A percentile compares a stretch with the other conserved stretches of the same genome.
Conservation (phyloP, 2,113 vertebrate genomes). For the Ciconia maguari region DNA sequence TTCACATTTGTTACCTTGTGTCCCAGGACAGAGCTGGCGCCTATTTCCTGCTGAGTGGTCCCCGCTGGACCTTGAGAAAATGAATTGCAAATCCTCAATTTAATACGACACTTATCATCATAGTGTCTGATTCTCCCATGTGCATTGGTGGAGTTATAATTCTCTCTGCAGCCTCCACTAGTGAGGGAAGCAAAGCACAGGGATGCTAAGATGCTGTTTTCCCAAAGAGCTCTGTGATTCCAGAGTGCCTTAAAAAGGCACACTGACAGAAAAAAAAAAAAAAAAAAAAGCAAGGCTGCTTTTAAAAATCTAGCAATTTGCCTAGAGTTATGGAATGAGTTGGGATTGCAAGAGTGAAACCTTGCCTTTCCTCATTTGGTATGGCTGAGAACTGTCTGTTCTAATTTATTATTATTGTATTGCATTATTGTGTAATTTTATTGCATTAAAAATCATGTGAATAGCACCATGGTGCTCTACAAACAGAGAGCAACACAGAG, state of each 20-base stretch:
- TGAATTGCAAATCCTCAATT: not conserved
- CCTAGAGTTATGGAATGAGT: not conserved
- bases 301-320: conserved; percentile 1
- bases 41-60: not conserved
- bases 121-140: not conserved
- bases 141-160: not conserved
- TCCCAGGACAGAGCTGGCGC: not conserved
- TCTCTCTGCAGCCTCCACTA: not conserved
- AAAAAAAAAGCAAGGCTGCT: not conserved
- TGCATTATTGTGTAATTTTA: conserved; percentile 64
- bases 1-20: not conserved
- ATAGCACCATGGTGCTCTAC: conserved; percentile 35
- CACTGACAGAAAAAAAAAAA: not conserved
- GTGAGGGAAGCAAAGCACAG: not conserved
- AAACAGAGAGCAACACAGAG: conserved; percentile 50
- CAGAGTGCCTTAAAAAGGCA: not conserved
- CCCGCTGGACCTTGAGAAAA: not conserved
- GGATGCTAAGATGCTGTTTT: not conserved
- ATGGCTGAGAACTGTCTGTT: not conserved
- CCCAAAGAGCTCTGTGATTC: not conserved
- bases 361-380: conserved; percentile 46
- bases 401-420: conserved; percentile 49
- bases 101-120: not conserved
- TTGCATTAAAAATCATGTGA: conserved; percentile 59
- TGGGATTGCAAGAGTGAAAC: conserved; percentile 24